Evolutionary conservation across 1,140 invertebrate species (phyloP).

Genomic region (Eufriesea mexicana): DNA sequence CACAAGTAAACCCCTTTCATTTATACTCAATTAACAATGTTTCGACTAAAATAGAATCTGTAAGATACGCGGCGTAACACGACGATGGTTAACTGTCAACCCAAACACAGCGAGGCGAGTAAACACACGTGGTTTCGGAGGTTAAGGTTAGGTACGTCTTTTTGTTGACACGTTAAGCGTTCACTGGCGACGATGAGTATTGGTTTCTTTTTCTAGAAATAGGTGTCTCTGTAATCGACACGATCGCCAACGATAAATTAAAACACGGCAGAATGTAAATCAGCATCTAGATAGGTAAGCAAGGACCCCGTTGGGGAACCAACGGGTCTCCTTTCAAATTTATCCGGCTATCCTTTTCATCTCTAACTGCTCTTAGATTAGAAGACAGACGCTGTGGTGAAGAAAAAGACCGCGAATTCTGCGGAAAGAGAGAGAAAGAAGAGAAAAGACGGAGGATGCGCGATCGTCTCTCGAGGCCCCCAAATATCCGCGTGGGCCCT

Average conservation of each 20-base stretch:
- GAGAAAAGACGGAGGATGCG: conserved; percentile 54
- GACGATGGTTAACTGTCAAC: no score
- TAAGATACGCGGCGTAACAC: no score
- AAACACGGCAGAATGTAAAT: conserved; percentile 58
- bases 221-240: conserved; percentile 51
- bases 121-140: no score
- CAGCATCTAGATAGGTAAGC: conserved; percentile 43
- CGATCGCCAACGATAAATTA: conserved; percentile 65
- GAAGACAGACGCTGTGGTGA: not conserved
- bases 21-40: no score
- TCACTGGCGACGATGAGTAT: not conserved
- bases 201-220: conserved; percentile 8
- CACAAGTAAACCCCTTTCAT: no score
- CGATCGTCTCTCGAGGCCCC: conserved; percentile 59
- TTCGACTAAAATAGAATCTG: no score
- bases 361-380: conserved; percentile 43
- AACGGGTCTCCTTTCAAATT: conserved; percentile 43
- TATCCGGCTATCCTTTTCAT: conserved; percentile 47
- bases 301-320: conserved; percentile 1
- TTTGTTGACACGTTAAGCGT: not conserved
- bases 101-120: no score
- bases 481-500: conserved; percentile 71
- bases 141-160: no score
- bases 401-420: not conserved
- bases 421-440: conserved; percentile 20